Evolutionary conservation across 1,140 invertebrate species (phyloP).

Genomic region (Polypedilum vanderplanki): DNA sequence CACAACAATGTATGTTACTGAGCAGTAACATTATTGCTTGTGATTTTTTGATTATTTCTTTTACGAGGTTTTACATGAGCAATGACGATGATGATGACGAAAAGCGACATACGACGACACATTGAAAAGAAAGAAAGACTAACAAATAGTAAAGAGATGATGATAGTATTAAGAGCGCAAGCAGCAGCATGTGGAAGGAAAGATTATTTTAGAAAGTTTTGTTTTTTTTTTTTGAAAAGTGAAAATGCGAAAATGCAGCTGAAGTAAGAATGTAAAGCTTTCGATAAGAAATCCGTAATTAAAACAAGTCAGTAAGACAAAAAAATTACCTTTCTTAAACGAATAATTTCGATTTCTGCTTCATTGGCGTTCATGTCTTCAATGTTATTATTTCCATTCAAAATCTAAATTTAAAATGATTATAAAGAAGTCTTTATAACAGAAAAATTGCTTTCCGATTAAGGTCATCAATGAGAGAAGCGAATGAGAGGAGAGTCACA

Average conservation of each 20-base stretch:
- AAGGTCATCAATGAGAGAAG: slow-evolving; percentile 1
- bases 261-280: slow-evolving; percentile 1
- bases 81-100: no score
- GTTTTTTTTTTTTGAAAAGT: slow-evolving; percentile 2
- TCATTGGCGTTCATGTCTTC: slow-evolving; percentile 5
- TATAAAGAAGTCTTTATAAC: not conserved
- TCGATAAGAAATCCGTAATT: not conserved
- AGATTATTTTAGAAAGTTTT: slow-evolving; percentile 12
- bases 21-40: no score
- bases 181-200: not conserved
- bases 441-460: slow-evolving; percentile 20
- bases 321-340: slow-evolving; percentile 20
- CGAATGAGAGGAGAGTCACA: not conserved
- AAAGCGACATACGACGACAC: no score
- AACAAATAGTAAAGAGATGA: no score
- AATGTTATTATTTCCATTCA: slow-evolving; percentile 4
- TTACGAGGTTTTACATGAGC: no score
- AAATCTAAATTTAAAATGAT: slow-evolving; percentile 11
- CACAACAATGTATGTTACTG: no score
- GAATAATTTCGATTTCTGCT: slow-evolving; percentile 21
- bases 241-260: not conserved
- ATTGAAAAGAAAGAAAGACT: no score
- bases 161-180: no score
- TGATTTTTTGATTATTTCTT: no score
- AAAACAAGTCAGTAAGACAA: not conserved